Conservation (phyloP, 2,113 vertebrate species). For the Euleptes europaea region DNA sequence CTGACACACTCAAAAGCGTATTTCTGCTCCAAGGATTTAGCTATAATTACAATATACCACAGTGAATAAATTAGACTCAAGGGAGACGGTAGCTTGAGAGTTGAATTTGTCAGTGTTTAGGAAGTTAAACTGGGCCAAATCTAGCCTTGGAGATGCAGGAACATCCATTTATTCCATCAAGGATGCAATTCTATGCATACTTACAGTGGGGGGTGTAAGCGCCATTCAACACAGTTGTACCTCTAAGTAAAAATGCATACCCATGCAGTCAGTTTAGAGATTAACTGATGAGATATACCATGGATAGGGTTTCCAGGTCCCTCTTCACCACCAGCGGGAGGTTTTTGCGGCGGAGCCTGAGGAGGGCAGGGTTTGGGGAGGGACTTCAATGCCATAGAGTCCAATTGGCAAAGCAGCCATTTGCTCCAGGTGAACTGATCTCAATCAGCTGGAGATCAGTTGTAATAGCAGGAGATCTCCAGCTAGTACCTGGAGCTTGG, state of each 20-base stretch:
- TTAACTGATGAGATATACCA: neutral
- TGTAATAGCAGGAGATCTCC: too few relatives aligned
- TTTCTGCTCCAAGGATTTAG: constrained; percentile 36
- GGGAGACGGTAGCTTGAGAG: constrained; percentile 40
- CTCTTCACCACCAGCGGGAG: too few relatives aligned
- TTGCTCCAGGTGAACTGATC: too few relatives aligned
- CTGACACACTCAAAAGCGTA: constrained; percentile 45
- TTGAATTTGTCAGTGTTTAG: constrained; percentile 41
- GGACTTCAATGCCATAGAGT: too few relatives aligned
- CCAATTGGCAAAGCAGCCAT: too few relatives aligned
- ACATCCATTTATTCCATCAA: neutral
- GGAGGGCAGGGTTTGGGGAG: too few relatives aligned
- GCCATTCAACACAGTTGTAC: neutral
- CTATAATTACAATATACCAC: constrained; percentile 38
- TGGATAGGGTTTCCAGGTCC: too few relatives aligned
- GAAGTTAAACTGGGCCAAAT: constrained; percentile 23
- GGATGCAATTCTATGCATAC: neutral
- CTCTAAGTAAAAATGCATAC: neutral
- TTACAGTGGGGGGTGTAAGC: neutral
- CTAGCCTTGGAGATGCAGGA: constrained; percentile 17
- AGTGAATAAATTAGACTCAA: constrained; percentile 29
- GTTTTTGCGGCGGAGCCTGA: too few relatives aligned
- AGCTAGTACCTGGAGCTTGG: too few relatives aligned
- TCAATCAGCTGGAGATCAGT: too few relatives aligned
- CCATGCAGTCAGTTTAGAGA: neutral